These are phyloP conservation scores for Coturnix japonica DNA, from an alignment of 2,113 vertebrate species.

Conservation along the genomic window DNA sequence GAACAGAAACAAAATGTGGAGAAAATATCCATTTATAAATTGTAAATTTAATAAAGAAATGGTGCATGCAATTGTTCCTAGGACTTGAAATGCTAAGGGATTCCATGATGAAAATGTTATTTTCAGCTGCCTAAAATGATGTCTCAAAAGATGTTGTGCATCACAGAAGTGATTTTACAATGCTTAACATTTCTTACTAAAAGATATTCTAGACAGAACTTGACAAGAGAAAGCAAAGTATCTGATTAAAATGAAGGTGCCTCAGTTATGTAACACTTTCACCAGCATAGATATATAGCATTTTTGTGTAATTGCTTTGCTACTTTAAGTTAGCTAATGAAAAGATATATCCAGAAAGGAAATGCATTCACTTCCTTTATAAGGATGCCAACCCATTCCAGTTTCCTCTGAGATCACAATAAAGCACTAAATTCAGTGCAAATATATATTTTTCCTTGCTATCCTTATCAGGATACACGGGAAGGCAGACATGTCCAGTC, in stretches of 20 bases:
- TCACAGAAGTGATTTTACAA: neutral
- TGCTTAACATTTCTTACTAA: neutral
- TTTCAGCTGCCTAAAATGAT: neutral
- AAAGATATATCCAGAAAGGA: neutral
- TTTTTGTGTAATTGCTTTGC: neutral
- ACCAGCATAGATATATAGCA: neutral
- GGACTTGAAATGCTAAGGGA: neutral
- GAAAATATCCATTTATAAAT: neutral
- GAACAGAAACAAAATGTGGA: conserved; percentile 26
- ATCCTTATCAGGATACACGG: neutral
- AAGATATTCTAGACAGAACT: neutral
- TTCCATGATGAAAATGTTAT: neutral
- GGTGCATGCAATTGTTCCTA: neutral
- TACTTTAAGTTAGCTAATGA: neutral
- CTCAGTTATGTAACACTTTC: rapidly evolving
- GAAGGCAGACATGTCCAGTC: neutral
- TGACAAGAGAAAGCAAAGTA: neutral
- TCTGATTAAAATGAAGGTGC: neutral
- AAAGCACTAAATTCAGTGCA: neutral
- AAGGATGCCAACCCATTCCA: neutral
- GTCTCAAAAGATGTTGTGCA: neutral
- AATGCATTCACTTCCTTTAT: neutral
- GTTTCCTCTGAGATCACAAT: neutral
- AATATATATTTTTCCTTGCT: neutral
- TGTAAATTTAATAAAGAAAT: neutral